phyloP scores from a whole-genome alignment of 1,140 invertebrate genomes.

The Pararge aegeria region DNA sequence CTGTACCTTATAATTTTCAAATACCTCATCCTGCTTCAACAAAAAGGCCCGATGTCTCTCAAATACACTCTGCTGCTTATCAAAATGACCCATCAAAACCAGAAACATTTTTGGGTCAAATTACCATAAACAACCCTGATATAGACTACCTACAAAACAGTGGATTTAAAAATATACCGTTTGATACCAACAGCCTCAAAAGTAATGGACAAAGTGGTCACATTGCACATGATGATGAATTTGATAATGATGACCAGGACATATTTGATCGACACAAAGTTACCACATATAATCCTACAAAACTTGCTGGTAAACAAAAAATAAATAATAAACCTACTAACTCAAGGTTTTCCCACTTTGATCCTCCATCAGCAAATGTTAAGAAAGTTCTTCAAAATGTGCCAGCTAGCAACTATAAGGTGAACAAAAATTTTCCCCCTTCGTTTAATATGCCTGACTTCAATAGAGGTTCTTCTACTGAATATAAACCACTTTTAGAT shows the following conservation, averaged over 20 bases:
- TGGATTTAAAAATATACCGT: conserved; percentile 69
- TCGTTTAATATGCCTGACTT: conserved; percentile 38
- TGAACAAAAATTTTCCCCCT: conserved; percentile 39
- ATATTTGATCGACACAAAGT: conserved; percentile 72
- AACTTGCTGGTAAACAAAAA: conserved; percentile 55
- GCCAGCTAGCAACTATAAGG: conserved; percentile 35
- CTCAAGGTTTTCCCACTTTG: conserved; percentile 57
- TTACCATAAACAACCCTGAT: conserved; percentile 80
- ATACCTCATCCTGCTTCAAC: conserved; percentile 72
- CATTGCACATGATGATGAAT: conserved; percentile 65
- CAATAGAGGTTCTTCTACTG: conserved; percentile 64
- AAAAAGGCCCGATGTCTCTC: conserved; percentile 66
- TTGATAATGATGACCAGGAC: conserved; percentile 73
- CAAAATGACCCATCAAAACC: conserved; percentile 80
- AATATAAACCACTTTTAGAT: conserved; percentile 77
- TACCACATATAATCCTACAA: conserved; percentile 75
- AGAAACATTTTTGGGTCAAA: conserved; percentile 81
- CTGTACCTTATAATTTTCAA: conserved; percentile 71
- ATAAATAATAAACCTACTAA: conserved; percentile 52
- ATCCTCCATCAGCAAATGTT: conserved; percentile 45
- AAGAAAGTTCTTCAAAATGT: conserved; percentile 39
- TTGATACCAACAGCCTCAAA: conserved; percentile 70
- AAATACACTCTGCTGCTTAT: conserved; percentile 74
- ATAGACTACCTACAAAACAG: conserved; percentile 70
- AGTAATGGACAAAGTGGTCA: conserved; percentile 68